Evolutionary conservation across 2,888 invertebrate genomes (phyloP), one percentile per base, ranked within the genome.

Genomic region (Eremobia ochroleuca): DNA sequence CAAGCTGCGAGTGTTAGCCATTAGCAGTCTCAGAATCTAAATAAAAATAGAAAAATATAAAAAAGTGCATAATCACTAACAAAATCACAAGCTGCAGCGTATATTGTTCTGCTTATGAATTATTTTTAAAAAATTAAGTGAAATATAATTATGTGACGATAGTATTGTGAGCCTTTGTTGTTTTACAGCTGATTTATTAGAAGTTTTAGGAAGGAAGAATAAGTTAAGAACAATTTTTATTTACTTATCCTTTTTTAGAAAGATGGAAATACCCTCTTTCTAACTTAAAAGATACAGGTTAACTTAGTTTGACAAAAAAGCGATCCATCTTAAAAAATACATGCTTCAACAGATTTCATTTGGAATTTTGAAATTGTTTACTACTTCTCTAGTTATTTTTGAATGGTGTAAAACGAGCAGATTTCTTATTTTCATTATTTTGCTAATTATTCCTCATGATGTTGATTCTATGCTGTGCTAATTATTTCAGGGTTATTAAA

Each of bases 351-450:
- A 4, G 37, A 64, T 64, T 37, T 18, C 18, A 64, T 64, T 37
- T 37, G n/a, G n/a, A 37, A 64, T 64, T 64, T n/a, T 18, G 9
- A 37, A 64, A 64, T 64, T 40, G 18, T 11, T 37, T n/a, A 40
- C 18, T n/a, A n/a, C n/a, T 37, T 6, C 49, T 49, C 3, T 18
- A 40, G 18, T 40, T 37, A 37, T n/a, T 64, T 40, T 15, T 37
- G 1, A 64, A n/a, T 64, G 13, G n/a, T n/a, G 55, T 13, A 28
- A 28, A 25, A 25, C 8, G 3, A 37, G 13, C 6, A 25, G 4
- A n/a, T 37, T 61, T 37, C 28, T 65, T n/a, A 15, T 37, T 64
- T 64, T 64, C n/a, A 64, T 64, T n/a, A 18, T 65, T 28, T 65
- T 28, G 18, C 9, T 5, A n/a, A 28, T 37, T 18, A 18, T 64